Evolutionary conservation across 64 coral and sea anemone species (phyloP).

Genomic region (Montipora efflorescens): DNA sequence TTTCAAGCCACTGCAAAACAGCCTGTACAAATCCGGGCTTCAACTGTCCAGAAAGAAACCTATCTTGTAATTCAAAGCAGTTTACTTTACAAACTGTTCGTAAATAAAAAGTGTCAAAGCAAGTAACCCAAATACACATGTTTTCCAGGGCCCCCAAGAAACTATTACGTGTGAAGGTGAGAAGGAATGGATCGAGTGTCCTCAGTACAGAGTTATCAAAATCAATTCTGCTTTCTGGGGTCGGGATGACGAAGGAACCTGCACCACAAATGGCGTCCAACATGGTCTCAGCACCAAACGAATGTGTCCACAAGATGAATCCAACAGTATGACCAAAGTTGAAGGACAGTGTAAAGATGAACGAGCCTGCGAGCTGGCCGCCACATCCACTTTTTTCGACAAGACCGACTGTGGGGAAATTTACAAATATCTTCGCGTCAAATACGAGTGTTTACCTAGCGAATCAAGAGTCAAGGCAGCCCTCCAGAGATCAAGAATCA

Average conservation of each 20-base stretch:
- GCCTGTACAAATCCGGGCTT: too few relatives aligned
- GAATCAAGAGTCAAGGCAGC: conserved; percentile 94
- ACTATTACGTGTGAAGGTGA: conserved; percentile 95
- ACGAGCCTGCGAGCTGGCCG: conserved; percentile 90
- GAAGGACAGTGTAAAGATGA: conserved; percentile 94
- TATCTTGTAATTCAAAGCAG: too few relatives aligned
- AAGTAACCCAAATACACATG: background rate
- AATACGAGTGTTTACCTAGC: conserved; percentile 88
- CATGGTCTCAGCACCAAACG: conserved; percentile 83
- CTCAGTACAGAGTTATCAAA: conserved; percentile 87
- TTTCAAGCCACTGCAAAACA: too few relatives aligned
- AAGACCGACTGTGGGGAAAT: conserved; percentile 93
- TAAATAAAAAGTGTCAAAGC: background rate
- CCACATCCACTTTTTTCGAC: conserved; percentile 93
- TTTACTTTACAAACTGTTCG: too few relatives aligned
- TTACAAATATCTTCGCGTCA: conserved; percentile 88
- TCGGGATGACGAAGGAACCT: conserved; percentile 90
- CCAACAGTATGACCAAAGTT: conserved; percentile 92
- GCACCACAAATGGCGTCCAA: conserved; percentile 81
- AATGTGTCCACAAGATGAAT: conserved; percentile 98
- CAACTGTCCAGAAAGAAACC: too few relatives aligned
- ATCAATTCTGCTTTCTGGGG: conserved; percentile 96
- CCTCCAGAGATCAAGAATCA: conserved; percentile 48
- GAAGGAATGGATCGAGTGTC: conserved; percentile 97
- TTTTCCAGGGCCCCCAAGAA: conserved; percentile 60